Evolutionary conservation across 2,888 invertebrate genomes (phyloP).

Genomic region (Erannis defoliaria): DNA sequence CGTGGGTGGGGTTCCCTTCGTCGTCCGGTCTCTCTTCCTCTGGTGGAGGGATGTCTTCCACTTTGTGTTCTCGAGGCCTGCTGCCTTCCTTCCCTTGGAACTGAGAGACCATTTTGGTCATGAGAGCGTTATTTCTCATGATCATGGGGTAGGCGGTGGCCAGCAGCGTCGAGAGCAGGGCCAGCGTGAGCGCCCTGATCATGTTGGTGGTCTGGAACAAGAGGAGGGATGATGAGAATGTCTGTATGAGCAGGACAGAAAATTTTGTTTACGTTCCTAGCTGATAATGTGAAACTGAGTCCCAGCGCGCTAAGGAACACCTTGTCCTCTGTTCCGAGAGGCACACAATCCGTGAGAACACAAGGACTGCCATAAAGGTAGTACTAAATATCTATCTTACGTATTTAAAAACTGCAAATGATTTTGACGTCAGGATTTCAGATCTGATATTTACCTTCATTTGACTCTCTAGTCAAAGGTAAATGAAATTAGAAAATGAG

Average conservation of each 20-base stretch:
- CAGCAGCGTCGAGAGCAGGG: slow-evolving; percentile 43
- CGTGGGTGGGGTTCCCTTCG: slow-evolving; percentile 17
- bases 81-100: slow-evolving; percentile 66
- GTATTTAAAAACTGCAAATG: too few species aligned
- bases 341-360: too few species aligned
- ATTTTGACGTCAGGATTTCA: too few species aligned
- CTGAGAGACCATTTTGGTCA: slow-evolving; percentile 75
- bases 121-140: slow-evolving; percentile 74
- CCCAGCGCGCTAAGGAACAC: too few species aligned
- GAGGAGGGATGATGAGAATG: slow-evolving; percentile 12
- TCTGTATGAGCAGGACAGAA: background rate
- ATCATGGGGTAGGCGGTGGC: slow-evolving; percentile 57
- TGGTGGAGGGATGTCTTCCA: background rate
- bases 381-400: too few species aligned
- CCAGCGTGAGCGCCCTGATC: slow-evolving; percentile 29
- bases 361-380: too few species aligned
- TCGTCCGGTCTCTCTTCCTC: background rate
- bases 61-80: slow-evolving; percentile 25
- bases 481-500: too few species aligned
- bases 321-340: too few species aligned
- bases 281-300: background rate
- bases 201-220: slow-evolving; percentile 35
- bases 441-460: too few species aligned
- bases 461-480: too few species aligned
- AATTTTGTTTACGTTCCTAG: background rate